Evolutionary conservation across 1,140 invertebrate species (phyloP), one percentile per base, ranked within the genome.

Genomic region (Colletes gigas): DNA sequence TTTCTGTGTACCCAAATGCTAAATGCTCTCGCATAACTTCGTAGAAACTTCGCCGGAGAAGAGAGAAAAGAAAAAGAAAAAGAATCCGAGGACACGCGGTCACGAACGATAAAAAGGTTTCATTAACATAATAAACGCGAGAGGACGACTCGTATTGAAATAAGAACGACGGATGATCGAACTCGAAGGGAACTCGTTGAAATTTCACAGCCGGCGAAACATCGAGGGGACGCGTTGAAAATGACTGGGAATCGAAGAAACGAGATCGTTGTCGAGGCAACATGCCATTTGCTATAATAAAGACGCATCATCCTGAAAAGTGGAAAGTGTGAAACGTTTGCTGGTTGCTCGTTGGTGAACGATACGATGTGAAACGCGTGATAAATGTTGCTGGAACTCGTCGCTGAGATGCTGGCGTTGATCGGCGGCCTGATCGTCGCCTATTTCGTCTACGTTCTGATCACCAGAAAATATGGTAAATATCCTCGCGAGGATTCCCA

Each of bases 371-470:
- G 81, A 86, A 79, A 71, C 63, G 60, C 59, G 67, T 78, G 85
- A 84, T 89, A 88, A 88, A 92, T 92, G 89, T 91, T 91, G 85
- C 85, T 90, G 82, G 86, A 88, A 90, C 44, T 91, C 17, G 57
- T 92, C 39, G 84, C 87, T 81, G 90, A 93, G 73, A 93, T 93
- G 90, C 88, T 93, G 88, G 90, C 89, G 74, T 70, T 93, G 66
- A 90, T 93, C 79, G 92, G 91, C 41, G 92, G 91, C 50, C 83
- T 93, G 39, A 85, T 93, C 88, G 72, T 93, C 77, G 82, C 82
- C 65, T 93, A 90, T 82, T 86, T 93, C 50, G 68, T 93, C 87
- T 93, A 93, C 87, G 78, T 93, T 57, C 79, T 92, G 30, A 54
- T 91, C 77, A 77, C 75, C 47, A 88, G 76, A 30, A 89, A 89